phyloP scores from a whole-genome alignment of 2,113 vertebrate genomes.

The Hirundichthys speculiger region DNA sequence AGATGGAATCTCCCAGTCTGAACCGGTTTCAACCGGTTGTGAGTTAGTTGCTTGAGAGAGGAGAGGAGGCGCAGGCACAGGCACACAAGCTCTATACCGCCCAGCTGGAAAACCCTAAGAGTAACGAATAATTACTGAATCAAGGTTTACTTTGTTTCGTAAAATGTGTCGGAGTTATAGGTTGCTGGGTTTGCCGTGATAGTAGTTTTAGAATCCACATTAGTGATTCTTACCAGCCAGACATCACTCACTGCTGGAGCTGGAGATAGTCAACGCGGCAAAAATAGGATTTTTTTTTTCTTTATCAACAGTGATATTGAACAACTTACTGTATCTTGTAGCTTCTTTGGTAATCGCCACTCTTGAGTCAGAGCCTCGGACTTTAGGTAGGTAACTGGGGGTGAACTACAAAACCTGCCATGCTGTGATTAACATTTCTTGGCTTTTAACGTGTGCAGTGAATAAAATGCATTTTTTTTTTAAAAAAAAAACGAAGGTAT shows the following conservation, averaged over 20 bases:
- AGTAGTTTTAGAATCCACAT: constrained; percentile 71
- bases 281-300: constrained; percentile 57
- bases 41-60: constrained; percentile 97
- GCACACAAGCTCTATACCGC: constrained; percentile 84
- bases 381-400: constrained; percentile 82
- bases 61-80: constrained; percentile 82
- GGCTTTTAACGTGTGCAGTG: constrained; percentile 13
- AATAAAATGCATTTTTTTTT: constrained; percentile 44
- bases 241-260: constrained; percentile 72
- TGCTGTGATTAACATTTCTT: constrained; percentile 53
- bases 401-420: constrained; percentile 52
- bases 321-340: constrained; percentile 44
- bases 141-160: constrained; percentile 74
- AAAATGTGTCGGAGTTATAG: constrained; percentile 78
- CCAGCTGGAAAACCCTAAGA: constrained; percentile 79
- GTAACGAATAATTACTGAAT: constrained; percentile 73
- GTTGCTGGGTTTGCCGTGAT: constrained; percentile 74
- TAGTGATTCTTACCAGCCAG: constrained; percentile 65
- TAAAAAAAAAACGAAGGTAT: neutral
- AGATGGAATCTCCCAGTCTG: constrained; percentile 99
- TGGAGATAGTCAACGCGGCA: constrained; percentile 73
- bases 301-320: constrained; percentile 61
- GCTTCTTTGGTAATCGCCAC: constrained; percentile 70
- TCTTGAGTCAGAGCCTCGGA: constrained; percentile 80
- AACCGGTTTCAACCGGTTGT: constrained; percentile 99